phyloP scores from a whole-genome alignment of 2,888 invertebrate species.

The Caenorhabditis sp. region DNA sequence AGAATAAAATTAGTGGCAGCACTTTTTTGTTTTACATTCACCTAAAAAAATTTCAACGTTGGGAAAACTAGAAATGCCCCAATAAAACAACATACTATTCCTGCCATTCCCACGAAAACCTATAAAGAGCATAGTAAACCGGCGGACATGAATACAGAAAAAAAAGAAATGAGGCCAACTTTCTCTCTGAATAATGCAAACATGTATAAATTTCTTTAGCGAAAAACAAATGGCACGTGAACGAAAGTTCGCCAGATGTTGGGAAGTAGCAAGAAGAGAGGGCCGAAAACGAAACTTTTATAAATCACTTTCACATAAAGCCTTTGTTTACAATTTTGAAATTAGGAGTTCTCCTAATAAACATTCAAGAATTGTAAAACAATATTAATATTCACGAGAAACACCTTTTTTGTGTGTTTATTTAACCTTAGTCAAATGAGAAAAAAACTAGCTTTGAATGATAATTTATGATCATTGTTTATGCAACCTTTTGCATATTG shows the following conservation, averaged over 20 bases:
- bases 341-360: background rate
- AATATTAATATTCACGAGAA: background rate
- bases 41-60: too few relatives aligned
- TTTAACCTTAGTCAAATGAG: background rate
- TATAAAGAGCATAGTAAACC: too few relatives aligned
- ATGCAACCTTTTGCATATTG: background rate
- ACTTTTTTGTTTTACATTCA: too few relatives aligned
- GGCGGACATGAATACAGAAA: too few relatives aligned
- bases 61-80: too few relatives aligned
- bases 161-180: too few relatives aligned
- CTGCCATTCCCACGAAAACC: too few relatives aligned
- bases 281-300: background rate
- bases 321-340: background rate
- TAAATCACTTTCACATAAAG: background rate
- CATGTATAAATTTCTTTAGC: background rate
- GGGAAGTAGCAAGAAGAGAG: background rate
- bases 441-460: background rate
- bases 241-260: background rate
- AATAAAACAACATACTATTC: too few relatives aligned
- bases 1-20: too few relatives aligned
- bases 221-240: background rate
- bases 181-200: background rate
- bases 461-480: background rate
- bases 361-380: background rate
- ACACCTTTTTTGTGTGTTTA: background rate